These are phyloP conservation scores for Thecocarcelia acutangulata DNA, from an alignment of 2,888 invertebrate genomes.

Conservation along the genomic window DNA sequence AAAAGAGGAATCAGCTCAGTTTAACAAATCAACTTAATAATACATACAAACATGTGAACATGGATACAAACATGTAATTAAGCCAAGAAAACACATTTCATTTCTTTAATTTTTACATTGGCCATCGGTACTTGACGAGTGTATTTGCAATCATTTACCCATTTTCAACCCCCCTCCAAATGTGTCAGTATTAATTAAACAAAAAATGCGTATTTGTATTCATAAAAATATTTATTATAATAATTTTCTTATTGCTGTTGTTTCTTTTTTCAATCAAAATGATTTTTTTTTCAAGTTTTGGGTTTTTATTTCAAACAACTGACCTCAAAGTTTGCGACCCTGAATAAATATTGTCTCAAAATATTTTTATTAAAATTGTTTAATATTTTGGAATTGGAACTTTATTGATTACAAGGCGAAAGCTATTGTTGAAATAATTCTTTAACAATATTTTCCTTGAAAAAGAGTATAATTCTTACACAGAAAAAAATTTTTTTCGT, in stretches of 20 bases:
- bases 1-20: conserved; percentile 48
- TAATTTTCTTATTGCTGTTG: conserved; percentile 68
- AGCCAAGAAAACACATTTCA: conserved; percentile 10
- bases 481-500: no score
- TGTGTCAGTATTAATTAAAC: conserved; percentile 78
- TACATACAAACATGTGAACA: no score
- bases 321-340: conserved; percentile 70
- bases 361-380: conserved; percentile 59
- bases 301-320: conserved; percentile 60
- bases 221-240: conserved; percentile 69
- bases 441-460: no score
- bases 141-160: conserved; percentile 47
- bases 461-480: no score
- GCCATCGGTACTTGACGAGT: conserved; percentile 65
- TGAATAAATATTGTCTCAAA: conserved; percentile 47
- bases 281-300: conserved; percentile 61
- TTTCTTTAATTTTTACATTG: conserved; percentile 48
- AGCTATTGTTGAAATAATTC: conserved; percentile 39
- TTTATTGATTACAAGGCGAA: conserved; percentile 66
- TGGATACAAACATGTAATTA: background rate
- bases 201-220: conserved; percentile 63
- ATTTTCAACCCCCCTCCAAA: conserved; percentile 33
- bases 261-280: conserved; percentile 58
- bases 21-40: conserved; percentile 15
- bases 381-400: conserved; percentile 50